These are phyloP conservation scores for Syrrhaptes paradoxus DNA, from an alignment of 2,113 vertebrate genomes.

Conservation along the genomic window DNA sequence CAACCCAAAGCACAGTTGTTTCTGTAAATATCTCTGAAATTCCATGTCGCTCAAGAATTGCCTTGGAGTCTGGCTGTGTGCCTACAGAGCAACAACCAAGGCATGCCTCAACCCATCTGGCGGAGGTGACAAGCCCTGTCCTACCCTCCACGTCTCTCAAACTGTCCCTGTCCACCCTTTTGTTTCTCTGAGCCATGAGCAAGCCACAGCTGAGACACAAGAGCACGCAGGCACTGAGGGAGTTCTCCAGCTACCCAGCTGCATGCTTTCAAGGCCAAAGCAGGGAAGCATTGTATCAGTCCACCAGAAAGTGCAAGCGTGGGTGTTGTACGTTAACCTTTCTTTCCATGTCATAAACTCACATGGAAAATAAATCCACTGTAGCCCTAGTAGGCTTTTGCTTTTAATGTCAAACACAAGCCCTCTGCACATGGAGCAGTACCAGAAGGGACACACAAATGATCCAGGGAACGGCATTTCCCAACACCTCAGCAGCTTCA, in stretches of 20 bases:
- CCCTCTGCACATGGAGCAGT: neutral
- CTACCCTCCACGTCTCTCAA: neutral
- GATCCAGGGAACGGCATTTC: neutral
- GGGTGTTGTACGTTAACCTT: neutral
- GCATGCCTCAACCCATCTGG: fast-evolving
- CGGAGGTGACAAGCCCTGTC: neutral
- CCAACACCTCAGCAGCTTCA: neutral
- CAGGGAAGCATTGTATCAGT: neutral
- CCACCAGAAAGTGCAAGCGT: neutral
- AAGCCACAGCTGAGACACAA: neutral
- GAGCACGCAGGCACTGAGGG: fast-evolving
- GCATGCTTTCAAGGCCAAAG: fast-evolving
- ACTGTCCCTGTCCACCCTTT: neutral
- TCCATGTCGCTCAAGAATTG: fast-evolving
- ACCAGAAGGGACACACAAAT: neutral
- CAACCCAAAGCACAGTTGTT: neutral
- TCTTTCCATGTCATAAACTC: neutral
- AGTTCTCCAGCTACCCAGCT: neutral
- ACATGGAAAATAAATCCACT: neutral
- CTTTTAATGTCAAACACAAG: neutral
- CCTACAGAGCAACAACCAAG: neutral
- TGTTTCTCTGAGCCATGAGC: neutral
- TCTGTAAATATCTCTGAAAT: neutral
- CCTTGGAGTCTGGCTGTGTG: fast-evolving
- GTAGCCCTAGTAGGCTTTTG: neutral